Conservation (phyloP, 2,888 invertebrate genomes). For the Nemotelus pantherinus region DNA sequence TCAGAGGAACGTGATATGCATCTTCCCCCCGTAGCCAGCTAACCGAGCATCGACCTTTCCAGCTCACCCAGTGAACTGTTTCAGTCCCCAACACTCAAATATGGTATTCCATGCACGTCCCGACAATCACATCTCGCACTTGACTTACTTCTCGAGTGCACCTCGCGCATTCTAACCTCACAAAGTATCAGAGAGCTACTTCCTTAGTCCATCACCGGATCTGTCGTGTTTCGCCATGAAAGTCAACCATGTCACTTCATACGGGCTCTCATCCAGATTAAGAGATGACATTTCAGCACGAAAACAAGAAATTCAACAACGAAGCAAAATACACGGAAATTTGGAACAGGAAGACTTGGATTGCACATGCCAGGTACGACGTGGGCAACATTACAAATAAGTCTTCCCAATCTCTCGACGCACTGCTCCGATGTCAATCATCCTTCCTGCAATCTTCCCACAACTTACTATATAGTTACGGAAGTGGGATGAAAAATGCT, state of each 20-base stretch:
- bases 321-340: not conserved
- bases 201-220: not conserved
- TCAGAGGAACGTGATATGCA: too few relatives aligned
- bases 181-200: not conserved
- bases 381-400: conserved; percentile 16
- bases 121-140: not conserved
- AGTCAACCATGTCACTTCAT: not conserved
- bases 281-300: conserved; percentile 14
- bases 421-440: conserved; percentile 17
- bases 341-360: not conserved
- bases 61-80: conserved; percentile 16
- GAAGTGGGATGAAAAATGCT: not conserved
- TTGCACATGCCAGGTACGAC: not conserved
- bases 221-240: not conserved
- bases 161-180: not conserved
- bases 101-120: not conserved
- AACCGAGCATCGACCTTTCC: conserved; percentile 12
- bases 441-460: not conserved
- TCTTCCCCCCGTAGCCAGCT: not conserved
- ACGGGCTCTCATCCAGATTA: not conserved
- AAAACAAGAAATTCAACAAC: not conserved
- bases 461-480: not conserved
- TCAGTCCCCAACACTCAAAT: conserved; percentile 5
- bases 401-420: conserved; percentile 6
- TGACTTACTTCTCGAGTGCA: conserved; percentile 11